Percentiles rank a stretch among this genome's conserved stretches.
Evolutionary conservation across 2,888 invertebrate genomes (phyloP).

Genomic region (Cyclophora albipunctata): DNA sequence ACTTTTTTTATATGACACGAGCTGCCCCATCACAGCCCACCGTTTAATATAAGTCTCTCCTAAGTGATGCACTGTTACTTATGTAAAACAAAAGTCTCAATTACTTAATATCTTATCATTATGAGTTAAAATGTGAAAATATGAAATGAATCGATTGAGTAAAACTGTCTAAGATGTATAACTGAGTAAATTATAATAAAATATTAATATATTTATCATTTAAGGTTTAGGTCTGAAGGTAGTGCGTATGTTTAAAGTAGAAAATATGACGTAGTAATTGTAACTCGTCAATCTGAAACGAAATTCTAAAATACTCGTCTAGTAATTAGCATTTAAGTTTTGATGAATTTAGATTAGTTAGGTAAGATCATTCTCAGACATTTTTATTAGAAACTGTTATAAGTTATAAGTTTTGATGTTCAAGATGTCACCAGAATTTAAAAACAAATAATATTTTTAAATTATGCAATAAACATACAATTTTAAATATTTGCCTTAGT

Average conservation of each 20-base stretch:
- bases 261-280: slow-evolving; percentile 31
- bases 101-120: too few relatives aligned
- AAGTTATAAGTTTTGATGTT: not conserved
- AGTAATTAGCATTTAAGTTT: slow-evolving; percentile 47
- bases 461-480: too few relatives aligned
- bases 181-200: too few relatives aligned
- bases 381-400: not conserved
- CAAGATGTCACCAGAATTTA: not conserved
- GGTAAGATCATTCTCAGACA: not conserved
- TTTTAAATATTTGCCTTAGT: too few relatives aligned
- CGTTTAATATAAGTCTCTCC: too few relatives aligned
- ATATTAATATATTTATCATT: not conserved
- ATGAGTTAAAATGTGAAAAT: too few relatives aligned
- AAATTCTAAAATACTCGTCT: slow-evolving; percentile 69
- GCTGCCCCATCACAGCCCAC: too few relatives aligned
- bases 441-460: not conserved
- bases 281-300: slow-evolving; percentile 60
- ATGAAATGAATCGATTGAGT: too few relatives aligned
- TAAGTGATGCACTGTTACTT: too few relatives aligned
- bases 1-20: too few relatives aligned
- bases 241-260: slow-evolving; percentile 38
- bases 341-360: slow-evolving; percentile 31
- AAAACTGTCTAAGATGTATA: too few relatives aligned
- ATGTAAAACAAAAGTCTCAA: too few relatives aligned
- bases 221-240: slow-evolving; percentile 31